Percentiles rank a stretch among this genome's conserved stretches.
phyloP scores from a whole-genome alignment of 2,888 invertebrate species.

The Hirtodrosophila confusa region DNA sequence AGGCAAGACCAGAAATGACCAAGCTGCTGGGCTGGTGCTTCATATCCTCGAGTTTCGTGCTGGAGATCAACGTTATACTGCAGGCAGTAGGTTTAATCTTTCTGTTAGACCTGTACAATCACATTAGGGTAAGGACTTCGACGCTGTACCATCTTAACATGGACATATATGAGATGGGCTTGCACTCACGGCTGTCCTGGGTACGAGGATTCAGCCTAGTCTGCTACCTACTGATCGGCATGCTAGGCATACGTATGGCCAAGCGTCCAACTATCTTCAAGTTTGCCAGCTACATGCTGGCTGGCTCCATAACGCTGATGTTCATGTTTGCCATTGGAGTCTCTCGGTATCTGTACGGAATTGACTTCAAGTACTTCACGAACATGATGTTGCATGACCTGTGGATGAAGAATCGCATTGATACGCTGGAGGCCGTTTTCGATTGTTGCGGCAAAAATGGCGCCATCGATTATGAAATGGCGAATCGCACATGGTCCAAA shows the following conservation, averaged over 20 bases:
- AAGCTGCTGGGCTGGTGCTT: background rate
- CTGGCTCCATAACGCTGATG: constrained; percentile 12
- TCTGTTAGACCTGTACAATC: constrained; percentile 41
- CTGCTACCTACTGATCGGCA: constrained; percentile 14
- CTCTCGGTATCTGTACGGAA: constrained; percentile 15
- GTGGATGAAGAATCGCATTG: constrained; percentile 31
- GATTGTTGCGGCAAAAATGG: constrained; percentile 54
- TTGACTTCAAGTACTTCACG: constrained; percentile 10
- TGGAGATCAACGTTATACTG: constrained; percentile 49
- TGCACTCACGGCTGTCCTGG: constrained; percentile 21
- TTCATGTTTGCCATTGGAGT: constrained; percentile 25
- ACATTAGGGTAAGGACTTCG: constrained; percentile 8
- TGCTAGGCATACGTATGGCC: constrained; percentile 50
- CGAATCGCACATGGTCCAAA: constrained; percentile 39
- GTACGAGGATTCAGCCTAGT: constrained; percentile 17
- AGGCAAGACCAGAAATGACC: constrained; percentile 12
- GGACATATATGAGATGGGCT: constrained; percentile 8
- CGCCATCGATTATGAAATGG: constrained; percentile 38
- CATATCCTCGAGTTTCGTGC: constrained; percentile 36
- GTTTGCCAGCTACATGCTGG: constrained; percentile 36
- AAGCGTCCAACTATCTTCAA: constrained; percentile 9
- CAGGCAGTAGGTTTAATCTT: constrained; percentile 44
- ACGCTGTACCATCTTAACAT: constrained; percentile 6
- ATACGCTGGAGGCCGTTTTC: constrained; percentile 38
- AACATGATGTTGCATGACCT: constrained; percentile 32